These are phyloP conservation scores for Drosophila ochracea DNA, from an alignment of 2,888 invertebrate genomes.

Conservation along the genomic window DNA sequence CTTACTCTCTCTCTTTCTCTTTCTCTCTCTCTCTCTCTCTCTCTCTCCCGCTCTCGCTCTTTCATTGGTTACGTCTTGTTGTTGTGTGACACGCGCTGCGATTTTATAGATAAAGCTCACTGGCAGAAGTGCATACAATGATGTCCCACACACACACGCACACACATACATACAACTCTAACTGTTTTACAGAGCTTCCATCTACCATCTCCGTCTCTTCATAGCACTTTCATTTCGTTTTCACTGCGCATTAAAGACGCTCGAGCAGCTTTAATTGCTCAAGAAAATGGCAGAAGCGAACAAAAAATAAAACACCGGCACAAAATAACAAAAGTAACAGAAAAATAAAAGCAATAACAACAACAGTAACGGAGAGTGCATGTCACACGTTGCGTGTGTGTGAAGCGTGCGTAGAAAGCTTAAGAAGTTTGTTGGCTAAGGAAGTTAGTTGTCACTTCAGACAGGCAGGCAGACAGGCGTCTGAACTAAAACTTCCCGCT, in stretches of 20 bases:
- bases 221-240: slow-evolving; percentile 76
- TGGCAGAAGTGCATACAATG: slow-evolving; percentile 35
- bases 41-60: background rate
- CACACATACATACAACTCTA: slow-evolving; percentile 40
- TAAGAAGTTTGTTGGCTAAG: slow-evolving; percentile 50
- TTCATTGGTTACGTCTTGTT: slow-evolving; percentile 27
- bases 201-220: slow-evolving; percentile 45
- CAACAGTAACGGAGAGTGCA: slow-evolving; percentile 19
- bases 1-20: too few species aligned
- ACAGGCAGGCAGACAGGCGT: background rate
- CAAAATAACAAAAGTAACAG: slow-evolving; percentile 52
- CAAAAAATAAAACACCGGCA: slow-evolving; percentile 51
- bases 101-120: slow-evolving; percentile 58
- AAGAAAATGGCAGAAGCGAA: slow-evolving; percentile 57
- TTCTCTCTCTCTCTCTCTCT: background rate
- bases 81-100: slow-evolving; percentile 62
- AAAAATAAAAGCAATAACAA: slow-evolving; percentile 19
- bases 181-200: slow-evolving; percentile 30
- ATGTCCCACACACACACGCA: slow-evolving; percentile 21
- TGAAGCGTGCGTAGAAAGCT: slow-evolving; percentile 55
- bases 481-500: background rate
- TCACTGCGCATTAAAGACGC: slow-evolving; percentile 78
- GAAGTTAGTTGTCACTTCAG: slow-evolving; percentile 43
- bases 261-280: slow-evolving; percentile 75
- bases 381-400: slow-evolving; percentile 27